These are phyloP conservation scores for Drosophila eohydei DNA, from an alignment of 2,888 invertebrate genomes.

Conservation along the genomic window DNA sequence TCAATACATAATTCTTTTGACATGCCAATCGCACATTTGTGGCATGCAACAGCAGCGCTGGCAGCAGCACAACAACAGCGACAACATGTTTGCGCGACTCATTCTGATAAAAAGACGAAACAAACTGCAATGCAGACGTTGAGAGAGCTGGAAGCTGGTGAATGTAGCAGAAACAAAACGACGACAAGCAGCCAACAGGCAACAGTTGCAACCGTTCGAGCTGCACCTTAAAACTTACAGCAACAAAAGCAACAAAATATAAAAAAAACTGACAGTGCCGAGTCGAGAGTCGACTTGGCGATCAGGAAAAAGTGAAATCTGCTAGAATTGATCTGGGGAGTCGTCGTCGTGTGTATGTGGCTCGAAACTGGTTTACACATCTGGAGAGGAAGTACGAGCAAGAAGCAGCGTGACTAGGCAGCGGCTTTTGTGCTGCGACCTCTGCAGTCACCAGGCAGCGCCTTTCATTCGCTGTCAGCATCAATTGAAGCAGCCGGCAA, in stretches of 20 bases:
- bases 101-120: constrained; percentile 68
- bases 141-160: constrained; percentile 53
- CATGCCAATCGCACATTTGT: constrained; percentile 82
- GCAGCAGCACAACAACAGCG: constrained; percentile 39
- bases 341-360: constrained; percentile 46
- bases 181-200: constrained; percentile 74
- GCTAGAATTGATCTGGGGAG: constrained; percentile 80
- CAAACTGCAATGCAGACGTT: constrained; percentile 49
- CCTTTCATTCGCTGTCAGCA: constrained; percentile 80
- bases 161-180: constrained; percentile 72
- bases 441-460: constrained; percentile 50
- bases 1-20: constrained; percentile 82
- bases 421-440: constrained; percentile 45
- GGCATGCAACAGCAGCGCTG: constrained; percentile 65
- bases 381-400: constrained; percentile 63
- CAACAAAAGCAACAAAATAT: constrained; percentile 24
- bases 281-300: constrained; percentile 52
- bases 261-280: constrained; percentile 54
- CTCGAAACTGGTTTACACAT: constrained; percentile 65
- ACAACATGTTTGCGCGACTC: constrained; percentile 76
- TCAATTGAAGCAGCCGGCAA: constrained; percentile 72
- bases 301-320: constrained; percentile 74
- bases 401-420: constrained; percentile 38
- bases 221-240: constrained; percentile 67
- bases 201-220: constrained; percentile 77